Evolutionary conservation across 2,113 vertebrate species (phyloP).

Genomic region (Pachyramphus minor): DNA sequence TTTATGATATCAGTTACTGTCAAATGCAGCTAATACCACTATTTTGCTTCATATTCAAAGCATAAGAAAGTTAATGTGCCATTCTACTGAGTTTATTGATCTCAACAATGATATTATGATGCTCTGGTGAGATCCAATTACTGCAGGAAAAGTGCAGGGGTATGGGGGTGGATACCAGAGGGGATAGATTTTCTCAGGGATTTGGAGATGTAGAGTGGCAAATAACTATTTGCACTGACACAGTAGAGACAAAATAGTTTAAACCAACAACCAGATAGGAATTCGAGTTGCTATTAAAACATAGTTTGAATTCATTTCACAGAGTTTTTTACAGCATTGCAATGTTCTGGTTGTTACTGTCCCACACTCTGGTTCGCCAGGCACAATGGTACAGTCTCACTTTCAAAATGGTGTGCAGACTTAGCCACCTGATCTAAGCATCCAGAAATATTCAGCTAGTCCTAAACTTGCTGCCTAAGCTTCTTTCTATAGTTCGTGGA

Average conservation of each 20-base stretch:
- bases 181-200: not conserved
- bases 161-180: not conserved
- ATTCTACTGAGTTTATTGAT: not conserved
- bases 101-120: not conserved
- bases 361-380: not conserved
- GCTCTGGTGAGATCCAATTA: not conserved
- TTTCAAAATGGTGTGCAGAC: not conserved
- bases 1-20: not conserved
- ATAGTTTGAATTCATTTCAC: not conserved
- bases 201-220: not conserved
- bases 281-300: not conserved
- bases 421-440: not conserved
- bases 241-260: not conserved
- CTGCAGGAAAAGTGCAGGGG: not conserved
- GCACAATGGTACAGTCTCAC: not conserved
- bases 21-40: not conserved
- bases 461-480: not conserved
- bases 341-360: accelerated
- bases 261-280: not conserved
- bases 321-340: not conserved
- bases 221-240: not conserved
- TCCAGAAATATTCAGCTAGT: not conserved
- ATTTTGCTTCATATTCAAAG: not conserved
- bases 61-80: not conserved
- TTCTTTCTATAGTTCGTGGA: not conserved